These are phyloP conservation scores for Lasioglossum figueresi DNA, from an alignment of 2,888 invertebrate genomes.

Conservation along the genomic window DNA sequence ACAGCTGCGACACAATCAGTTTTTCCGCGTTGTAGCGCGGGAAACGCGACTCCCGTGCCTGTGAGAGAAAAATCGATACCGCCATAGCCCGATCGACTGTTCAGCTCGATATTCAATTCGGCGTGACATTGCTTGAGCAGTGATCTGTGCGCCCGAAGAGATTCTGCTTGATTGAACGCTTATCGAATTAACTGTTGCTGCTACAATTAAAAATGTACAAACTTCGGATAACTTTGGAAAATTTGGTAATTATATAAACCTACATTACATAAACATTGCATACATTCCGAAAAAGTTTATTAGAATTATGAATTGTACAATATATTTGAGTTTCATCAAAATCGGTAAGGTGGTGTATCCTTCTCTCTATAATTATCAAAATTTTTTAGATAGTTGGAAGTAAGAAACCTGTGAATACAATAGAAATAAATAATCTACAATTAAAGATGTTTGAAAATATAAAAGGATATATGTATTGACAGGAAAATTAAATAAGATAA, in stretches of 20 bases:
- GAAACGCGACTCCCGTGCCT: slow-evolving; percentile 23
- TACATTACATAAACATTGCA: too few species aligned
- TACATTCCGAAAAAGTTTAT: too few species aligned
- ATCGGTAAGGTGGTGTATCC: too few species aligned
- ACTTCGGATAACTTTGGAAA: neutral
- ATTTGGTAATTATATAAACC: neutral
- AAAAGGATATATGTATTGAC: neutral
- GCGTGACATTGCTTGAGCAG: neutral
- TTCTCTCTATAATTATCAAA: too few species aligned
- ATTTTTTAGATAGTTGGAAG: neutral
- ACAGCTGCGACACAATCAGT: slow-evolving; percentile 68
- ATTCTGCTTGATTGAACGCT: neutral
- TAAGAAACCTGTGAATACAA: neutral
- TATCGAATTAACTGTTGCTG: neutral
- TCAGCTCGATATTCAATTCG: slow-evolving; percentile 15
- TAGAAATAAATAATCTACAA: neutral
- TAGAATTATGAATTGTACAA: too few species aligned
- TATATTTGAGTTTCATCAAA: too few species aligned
- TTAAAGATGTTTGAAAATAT: neutral
- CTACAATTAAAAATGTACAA: neutral
- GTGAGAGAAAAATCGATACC: slow-evolving; percentile 19
- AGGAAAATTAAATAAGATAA: neutral
- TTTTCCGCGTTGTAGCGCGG: slow-evolving; percentile 57
- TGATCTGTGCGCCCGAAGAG: neutral
- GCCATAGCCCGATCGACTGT: slow-evolving; percentile 25